phyloP scores from a whole-genome alignment of 2,113 vertebrate genomes.

The Polyodon spathula region DNA sequence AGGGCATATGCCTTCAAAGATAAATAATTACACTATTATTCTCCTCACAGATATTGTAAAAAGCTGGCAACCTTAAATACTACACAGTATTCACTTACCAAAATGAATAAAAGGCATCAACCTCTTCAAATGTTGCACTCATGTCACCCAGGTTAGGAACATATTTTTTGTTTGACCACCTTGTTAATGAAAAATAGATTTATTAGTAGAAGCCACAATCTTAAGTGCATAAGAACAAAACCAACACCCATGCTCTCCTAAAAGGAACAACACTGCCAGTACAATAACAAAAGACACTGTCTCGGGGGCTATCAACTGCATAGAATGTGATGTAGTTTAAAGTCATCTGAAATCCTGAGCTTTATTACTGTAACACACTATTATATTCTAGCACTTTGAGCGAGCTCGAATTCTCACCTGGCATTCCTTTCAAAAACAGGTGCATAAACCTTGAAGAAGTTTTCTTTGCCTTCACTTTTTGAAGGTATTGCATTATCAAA shows the following conservation, averaged over 20 bases:
- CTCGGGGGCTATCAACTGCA: no score
- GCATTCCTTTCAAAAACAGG: slow-evolving; percentile 88
- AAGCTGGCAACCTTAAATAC: no score
- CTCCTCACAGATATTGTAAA: no score
- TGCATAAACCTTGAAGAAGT: slow-evolving; percentile 81
- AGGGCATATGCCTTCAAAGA: no score
- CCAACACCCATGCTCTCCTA: no score
- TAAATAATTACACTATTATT: no score
- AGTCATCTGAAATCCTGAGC: no score
- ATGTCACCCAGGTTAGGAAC: slow-evolving; percentile 73
- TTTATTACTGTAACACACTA: no score
- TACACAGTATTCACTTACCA: slow-evolving; percentile 77
- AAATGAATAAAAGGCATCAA: slow-evolving; percentile 94
- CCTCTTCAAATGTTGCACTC: slow-evolving; percentile 87
- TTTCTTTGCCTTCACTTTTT: slow-evolving; percentile 88
- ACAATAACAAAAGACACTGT: no score
- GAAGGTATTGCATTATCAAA: slow-evolving; percentile 89
- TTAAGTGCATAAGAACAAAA: no score
- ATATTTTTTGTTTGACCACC: slow-evolving; percentile 89
- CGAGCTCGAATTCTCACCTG: slow-evolving; percentile 52
- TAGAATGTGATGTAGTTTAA: not conserved
- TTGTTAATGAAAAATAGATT: slow-evolving; percentile 24
- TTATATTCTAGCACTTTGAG: no score
- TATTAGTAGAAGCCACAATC: not conserved
- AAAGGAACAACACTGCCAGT: no score